These are phyloP conservation scores for Charina bottae DNA, from an alignment of 2,113 vertebrate genomes.

Conservation along the genomic window DNA sequence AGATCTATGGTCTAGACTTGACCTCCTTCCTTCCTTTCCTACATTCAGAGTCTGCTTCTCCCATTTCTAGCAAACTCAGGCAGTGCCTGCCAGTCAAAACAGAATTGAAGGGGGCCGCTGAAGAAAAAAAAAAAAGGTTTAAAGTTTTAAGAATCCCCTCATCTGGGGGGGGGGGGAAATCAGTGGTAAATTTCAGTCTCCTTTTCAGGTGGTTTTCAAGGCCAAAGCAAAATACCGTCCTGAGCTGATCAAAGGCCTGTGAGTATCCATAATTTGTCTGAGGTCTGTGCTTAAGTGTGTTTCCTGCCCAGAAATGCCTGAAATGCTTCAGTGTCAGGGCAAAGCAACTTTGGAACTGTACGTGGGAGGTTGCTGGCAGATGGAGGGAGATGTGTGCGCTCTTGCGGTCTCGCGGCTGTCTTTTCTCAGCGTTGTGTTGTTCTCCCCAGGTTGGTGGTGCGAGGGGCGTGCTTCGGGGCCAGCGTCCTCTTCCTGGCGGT, in stretches of 20 bases:
- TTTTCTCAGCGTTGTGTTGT: not conserved
- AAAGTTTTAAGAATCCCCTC: not conserved
- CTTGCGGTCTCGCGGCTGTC: not conserved
- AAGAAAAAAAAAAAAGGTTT: not conserved
- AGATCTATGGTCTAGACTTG: too few species aligned
- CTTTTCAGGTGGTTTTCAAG: slow-evolving; percentile 83
- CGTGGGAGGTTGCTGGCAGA: not conserved
- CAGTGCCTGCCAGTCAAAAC: not conserved
- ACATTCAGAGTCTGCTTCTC: not conserved
- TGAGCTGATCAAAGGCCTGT: slow-evolving; percentile 77
- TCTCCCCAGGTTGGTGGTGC: slow-evolving; percentile 65
- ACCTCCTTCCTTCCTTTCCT: too few species aligned
- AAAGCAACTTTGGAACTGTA: not conserved
- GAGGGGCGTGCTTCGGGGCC: slow-evolving; percentile 71
- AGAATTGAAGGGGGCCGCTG: not conserved
- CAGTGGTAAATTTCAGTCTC: not conserved
- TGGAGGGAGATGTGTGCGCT: too few species aligned
- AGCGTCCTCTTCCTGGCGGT: slow-evolving; percentile 80
- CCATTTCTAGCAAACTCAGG: not conserved
- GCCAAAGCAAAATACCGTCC: slow-evolving; percentile 75
- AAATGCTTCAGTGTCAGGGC: not conserved
- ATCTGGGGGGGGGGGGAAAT: not conserved
- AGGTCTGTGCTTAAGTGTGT: not conserved
- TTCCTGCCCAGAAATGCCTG: not conserved
- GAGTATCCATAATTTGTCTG: slow-evolving; percentile 62